Base-by-base conservation (phyloP, 2,113 vertebrate genomes). In the Piprites chloris region DNA sequence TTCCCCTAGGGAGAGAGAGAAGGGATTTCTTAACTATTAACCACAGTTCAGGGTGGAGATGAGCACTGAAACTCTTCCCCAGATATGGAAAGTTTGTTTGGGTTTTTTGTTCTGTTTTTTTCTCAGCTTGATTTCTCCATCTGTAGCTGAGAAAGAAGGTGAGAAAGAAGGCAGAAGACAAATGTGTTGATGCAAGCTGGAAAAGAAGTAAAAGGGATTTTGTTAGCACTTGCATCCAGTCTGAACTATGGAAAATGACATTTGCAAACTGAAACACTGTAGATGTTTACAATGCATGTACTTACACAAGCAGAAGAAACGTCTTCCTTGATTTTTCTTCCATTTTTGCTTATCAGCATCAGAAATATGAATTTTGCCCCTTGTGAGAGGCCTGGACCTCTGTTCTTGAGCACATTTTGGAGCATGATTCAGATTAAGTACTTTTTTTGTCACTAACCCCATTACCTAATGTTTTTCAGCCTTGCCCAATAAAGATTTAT, bases 401-500 rank as follows among this genome's bases (percentile, higher is more conserved):
- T 63, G 35, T 39, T 58, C 49, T 90, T 46, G 28, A 47, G 52
- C 89, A 84, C 22, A 4, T 83, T 85, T 62, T 73, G 56, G 24
- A 90, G 28, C 20, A 69, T 90, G 83, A 87, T 88, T 95, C 87
- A 93, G 91, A 87, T n/a, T 41, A 91, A 46, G 86, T 85, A 94
- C 75, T 86, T 87, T 90, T 91, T 80, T 89, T 94, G 56, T 76
- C 82, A 49, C 65, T 92, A 85, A 68, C 68, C 94, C 85, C 91
- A 95, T 95, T 97, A 97, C 89, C 82, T 96, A 97, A 97, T 95
- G 72, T 87, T 96, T 96, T 95, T 85, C 94, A 96, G 92, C 91
- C 80, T 83, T 83, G 85, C 88, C 92, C 95, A 95, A 49, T 67
- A 95, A 86, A 96, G 82, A 93, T 87, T 92, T 96, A 93, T 71